Percentiles rank a stretch among this genome's conserved stretches.
Conservation (phyloP, 2,888 invertebrate species). For the Ophion slaviceki region DNA sequence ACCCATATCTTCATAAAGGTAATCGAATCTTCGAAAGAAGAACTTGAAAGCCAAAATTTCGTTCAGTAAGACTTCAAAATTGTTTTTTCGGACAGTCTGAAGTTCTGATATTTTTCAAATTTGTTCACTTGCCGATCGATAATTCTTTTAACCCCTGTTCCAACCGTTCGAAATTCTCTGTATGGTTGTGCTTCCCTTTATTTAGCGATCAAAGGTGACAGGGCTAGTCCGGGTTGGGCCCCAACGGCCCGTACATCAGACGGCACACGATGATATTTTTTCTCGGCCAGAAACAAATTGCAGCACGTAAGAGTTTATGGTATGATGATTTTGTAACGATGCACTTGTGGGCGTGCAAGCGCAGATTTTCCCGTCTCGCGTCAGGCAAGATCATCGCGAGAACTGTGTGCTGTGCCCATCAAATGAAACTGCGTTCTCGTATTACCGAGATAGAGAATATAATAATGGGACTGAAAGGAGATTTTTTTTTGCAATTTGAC, state of each 20-base stretch:
- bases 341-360: constrained; percentile 52
- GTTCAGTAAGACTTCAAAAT: too few species aligned
- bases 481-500: constrained; percentile 9
- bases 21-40: too few species aligned
- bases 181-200: background rate
- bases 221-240: background rate
- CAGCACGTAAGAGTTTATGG: constrained; percentile 18
- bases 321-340: constrained; percentile 55
- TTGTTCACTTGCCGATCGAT: too few species aligned
- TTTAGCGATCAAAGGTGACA: background rate
- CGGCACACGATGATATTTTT: background rate
- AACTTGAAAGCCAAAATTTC: too few species aligned
- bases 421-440: constrained; percentile 60
- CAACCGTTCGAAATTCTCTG: too few species aligned
- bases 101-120: too few species aligned
- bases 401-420: constrained; percentile 36
- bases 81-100: too few species aligned
- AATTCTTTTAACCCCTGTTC: too few species aligned
- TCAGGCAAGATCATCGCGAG: constrained; percentile 9
- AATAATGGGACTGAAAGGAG: constrained; percentile 11
- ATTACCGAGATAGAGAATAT: constrained; percentile 32
- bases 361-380: constrained; percentile 43
- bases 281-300: background rate
- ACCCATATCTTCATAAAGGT: too few species aligned
- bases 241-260: background rate